These are phyloP conservation scores for Urocynchramus pylzowi DNA, from an alignment of 2,113 vertebrate species.

Conservation along the genomic window DNA sequence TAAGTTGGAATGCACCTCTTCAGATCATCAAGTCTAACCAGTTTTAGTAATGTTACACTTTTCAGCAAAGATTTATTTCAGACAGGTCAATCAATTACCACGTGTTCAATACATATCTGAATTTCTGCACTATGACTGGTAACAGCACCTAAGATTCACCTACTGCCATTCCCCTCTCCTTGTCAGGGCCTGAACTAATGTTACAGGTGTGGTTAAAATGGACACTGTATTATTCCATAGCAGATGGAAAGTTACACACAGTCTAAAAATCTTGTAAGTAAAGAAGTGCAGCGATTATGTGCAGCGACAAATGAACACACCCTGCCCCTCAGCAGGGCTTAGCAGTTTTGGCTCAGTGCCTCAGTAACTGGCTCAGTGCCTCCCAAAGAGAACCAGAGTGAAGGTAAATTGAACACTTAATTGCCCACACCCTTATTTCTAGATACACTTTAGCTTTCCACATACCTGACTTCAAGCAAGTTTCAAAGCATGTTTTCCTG, in stretches of 20 bases:
- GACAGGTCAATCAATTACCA: neutral
- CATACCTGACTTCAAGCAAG: neutral
- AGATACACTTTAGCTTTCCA: neutral
- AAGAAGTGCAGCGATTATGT: neutral
- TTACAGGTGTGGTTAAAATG: neutral
- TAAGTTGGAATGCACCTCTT: neutral
- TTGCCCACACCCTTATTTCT: neutral
- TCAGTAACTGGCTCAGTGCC: neutral
- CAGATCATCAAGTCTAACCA: neutral
- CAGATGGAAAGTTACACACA: neutral
- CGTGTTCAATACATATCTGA: neutral
- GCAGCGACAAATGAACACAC: neutral
- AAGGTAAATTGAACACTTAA: neutral
- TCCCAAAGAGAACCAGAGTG: neutral
- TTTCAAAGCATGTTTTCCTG: neutral
- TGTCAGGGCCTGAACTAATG: neutral
- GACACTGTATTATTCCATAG: neutral
- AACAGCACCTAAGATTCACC: neutral
- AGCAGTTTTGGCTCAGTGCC: neutral
- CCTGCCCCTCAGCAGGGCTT: neutral
- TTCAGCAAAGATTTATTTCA: neutral
- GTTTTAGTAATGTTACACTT: neutral
- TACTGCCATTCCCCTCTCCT: neutral
- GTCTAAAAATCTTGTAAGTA: neutral
- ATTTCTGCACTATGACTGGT: neutral